Base-by-base conservation (phyloP, 2,888 invertebrate species). In the Hypomecis atomaria region DNA sequence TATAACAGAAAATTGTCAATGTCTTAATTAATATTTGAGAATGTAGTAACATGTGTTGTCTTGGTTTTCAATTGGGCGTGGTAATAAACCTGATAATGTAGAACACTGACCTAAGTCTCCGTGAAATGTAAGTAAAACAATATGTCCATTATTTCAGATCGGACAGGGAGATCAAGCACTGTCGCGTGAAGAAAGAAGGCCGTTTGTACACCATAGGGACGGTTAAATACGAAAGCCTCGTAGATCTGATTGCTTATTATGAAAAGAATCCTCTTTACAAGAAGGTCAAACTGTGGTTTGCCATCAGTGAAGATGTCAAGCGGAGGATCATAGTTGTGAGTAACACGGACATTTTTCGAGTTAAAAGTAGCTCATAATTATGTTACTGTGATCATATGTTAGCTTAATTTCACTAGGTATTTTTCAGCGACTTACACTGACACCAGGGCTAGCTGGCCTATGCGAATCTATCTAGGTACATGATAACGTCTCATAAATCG, bases 121-220 rank as follows among this genome's bases (percentile, higher is more conserved):
- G 23, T 23, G 23, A 23, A 23, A 23, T 23, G 23, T 23, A 23
- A 23, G 23, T 23, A 23, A 23, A 23, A 23, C 23, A 23, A 23
- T 23, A 23, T 23, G 23, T 23, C 23, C 23, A 23, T 23, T 23
- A 23, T 87, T 93, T 55, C 84, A 98, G 98, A 80, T 97, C 97
- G 3, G 98, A 98, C 77, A 97, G 96, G 58, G 97, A 98, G 87
- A 98, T 99, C 70, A 99, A 99, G 86, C 99, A 99, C 85, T 99
- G 99, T 86, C 95, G 98, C 55, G 97, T 99, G 67, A 97, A 97
- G 87, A 94, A 97, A 55, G 99, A 99, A 81, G 99, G 98, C 0
- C 94, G 98, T 0, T 88, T 98, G 10, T 99, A 97, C 86, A 96
- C 96, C 0, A 97, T 99, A 68, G 98, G 99, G 40, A 96, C 96